Percentiles rank a stretch among this genome's conserved stretches.
phyloP scores from a whole-genome alignment of 2,888 invertebrate species.

The Chirona hameri region DNA sequence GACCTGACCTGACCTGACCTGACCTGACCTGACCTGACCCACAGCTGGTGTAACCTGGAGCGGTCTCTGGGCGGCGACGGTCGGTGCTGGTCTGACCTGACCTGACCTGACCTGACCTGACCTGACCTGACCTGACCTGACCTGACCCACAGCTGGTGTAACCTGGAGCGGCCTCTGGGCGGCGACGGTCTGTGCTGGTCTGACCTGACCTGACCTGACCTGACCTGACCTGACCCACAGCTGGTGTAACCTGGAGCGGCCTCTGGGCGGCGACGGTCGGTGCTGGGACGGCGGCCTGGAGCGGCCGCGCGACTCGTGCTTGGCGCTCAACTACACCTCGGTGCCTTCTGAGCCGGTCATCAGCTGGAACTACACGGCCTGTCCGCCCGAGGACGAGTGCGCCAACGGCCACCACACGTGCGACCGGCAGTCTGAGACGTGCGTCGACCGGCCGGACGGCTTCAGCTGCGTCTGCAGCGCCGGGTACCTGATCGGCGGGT shows the following conservation, averaged over 20 bases:
- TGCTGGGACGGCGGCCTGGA: conserved; percentile 79
- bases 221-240: neutral
- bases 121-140: neutral
- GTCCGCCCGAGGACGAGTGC: conserved; percentile 92
- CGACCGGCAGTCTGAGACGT: conserved; percentile 78
- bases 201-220: neutral
- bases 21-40: neutral
- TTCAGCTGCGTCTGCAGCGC: conserved; percentile 73
- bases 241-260: conserved; percentile 71
- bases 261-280: conserved; percentile 60
- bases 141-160: neutral
- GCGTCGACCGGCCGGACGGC: conserved; percentile 74
- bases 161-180: neutral
- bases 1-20: neutral
- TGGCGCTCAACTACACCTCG: conserved; percentile 36
- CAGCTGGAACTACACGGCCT: conserved; percentile 81
- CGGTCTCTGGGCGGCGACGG: conserved; percentile 58
- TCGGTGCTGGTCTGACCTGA: conserved; percentile 46
- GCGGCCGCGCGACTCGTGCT: conserved; percentile 48
- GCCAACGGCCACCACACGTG: conserved; percentile 86
- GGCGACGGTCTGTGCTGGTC: neutral
- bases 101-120: too few species aligned
- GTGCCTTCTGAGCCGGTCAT: conserved; percentile 32
- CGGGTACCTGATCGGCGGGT: conserved; percentile 45
- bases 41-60: conserved; percentile 69